phyloP scores from a whole-genome alignment of 2,797 vertebrate genomes.

The Betta splendens region DNA sequence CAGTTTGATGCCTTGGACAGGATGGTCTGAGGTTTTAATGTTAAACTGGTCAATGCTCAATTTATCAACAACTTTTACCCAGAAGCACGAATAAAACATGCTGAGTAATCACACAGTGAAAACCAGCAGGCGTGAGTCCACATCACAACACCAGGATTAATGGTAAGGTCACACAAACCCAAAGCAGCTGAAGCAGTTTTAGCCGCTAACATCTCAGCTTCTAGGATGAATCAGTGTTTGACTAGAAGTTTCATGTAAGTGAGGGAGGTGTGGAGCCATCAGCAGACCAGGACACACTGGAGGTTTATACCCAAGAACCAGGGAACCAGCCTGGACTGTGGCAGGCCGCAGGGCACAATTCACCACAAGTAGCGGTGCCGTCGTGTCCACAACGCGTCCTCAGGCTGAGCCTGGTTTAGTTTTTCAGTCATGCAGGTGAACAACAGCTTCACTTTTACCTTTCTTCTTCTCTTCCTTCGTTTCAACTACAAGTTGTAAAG shows the following conservation, averaged over 20 bases:
- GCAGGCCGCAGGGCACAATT: too few species aligned
- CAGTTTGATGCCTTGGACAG: conserved; percentile 68
- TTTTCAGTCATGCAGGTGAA: too few species aligned
- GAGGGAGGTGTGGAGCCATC: too few species aligned
- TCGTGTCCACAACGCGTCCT: too few species aligned
- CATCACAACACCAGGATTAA: neutral
- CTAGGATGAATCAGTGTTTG: conserved; percentile 19
- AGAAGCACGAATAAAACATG: neutral
- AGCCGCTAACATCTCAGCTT: conserved; percentile 18
- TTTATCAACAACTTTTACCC: neutral
- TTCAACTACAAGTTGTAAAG: conserved; percentile 48
- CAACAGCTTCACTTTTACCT: neutral
- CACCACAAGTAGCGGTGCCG: too few species aligned
- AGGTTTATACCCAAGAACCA: too few species aligned
- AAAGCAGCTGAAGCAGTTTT: conserved; percentile 29
- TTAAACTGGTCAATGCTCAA: conserved; percentile 12
- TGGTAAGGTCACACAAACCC: neutral
- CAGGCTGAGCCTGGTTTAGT: too few species aligned
- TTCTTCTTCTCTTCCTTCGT: conserved; percentile 44
- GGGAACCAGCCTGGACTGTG: too few species aligned
- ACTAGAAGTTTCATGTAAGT: neutral
- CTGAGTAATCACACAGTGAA: neutral
- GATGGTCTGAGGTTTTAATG: conserved; percentile 50
- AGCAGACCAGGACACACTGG: too few species aligned
- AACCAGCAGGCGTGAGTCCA: too few species aligned